Conservation (phyloP, 2,797 vertebrate genomes). For the Lutjanus argentimaculatus region DNA sequence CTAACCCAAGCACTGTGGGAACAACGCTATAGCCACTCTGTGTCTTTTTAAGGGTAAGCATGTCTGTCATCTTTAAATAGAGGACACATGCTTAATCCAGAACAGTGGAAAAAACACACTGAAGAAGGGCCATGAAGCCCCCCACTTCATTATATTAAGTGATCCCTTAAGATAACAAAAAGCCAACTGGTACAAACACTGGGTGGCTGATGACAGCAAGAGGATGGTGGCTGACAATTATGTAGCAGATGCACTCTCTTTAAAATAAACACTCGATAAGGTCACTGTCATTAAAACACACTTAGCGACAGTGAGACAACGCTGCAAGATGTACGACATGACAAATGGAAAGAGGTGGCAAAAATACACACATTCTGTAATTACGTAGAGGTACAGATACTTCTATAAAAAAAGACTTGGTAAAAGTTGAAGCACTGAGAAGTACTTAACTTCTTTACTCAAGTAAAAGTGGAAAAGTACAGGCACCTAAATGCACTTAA, state of each 20-base stretch:
- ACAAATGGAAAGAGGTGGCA: slow-evolving; percentile 22
- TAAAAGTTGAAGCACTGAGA: no score
- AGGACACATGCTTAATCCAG: slow-evolving; percentile 48
- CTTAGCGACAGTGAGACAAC: slow-evolving; percentile 46
- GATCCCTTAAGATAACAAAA: slow-evolving; percentile 47
- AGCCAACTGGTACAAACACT: slow-evolving; percentile 61
- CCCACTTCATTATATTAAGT: slow-evolving; percentile 45
- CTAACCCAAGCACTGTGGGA: background rate
- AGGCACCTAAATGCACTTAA: no score
- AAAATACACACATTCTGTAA: background rate
- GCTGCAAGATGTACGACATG: slow-evolving; percentile 1
- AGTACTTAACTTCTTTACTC: no score
- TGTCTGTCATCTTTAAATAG: slow-evolving; percentile 42
- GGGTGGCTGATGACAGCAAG: slow-evolving; percentile 52
- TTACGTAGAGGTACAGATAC: no score
- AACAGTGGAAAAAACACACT: slow-evolving; percentile 58
- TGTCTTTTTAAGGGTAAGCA: slow-evolving; percentile 16
- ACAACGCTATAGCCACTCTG: slow-evolving; percentile 10
- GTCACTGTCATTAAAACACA: slow-evolving; percentile 65
- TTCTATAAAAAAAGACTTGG: no score
- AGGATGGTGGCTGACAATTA: slow-evolving; percentile 51
- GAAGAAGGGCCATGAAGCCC: slow-evolving; percentile 1
- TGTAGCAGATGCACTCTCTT: slow-evolving; percentile 43
- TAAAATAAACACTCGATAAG: slow-evolving; percentile 67
- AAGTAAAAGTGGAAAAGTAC: no score